Evolutionary conservation across 2,888 invertebrate genomes (phyloP).

Genomic region (Ischnus inquisitorius): DNA sequence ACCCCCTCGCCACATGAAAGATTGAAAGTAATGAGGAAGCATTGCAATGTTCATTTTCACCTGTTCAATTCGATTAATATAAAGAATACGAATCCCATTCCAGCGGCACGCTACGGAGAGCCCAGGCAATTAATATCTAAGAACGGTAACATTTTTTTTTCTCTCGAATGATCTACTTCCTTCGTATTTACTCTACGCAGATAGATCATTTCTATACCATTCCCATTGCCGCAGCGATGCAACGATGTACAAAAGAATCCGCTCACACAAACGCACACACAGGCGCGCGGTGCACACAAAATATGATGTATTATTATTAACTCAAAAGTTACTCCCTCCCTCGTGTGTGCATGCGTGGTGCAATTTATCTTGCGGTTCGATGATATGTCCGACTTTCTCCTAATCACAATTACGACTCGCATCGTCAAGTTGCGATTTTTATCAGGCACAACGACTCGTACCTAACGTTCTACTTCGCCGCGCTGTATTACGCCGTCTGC

Average conservation of each 20-base stretch:
- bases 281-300: background rate
- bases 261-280: background rate
- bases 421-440: slow-evolving; percentile 69
- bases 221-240: background rate
- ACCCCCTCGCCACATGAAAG: too few relatives aligned
- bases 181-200: background rate
- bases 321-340: slow-evolving; percentile 21
- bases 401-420: slow-evolving; percentile 70
- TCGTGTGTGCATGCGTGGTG: slow-evolving; percentile 53
- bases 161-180: slow-evolving; percentile 27
- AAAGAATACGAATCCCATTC: slow-evolving; percentile 2
- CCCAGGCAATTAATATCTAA: slow-evolving; percentile 10
- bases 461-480: slow-evolving; percentile 64
- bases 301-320: slow-evolving; percentile 25
- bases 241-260: slow-evolving; percentile 1
- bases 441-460: slow-evolving; percentile 55
- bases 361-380: slow-evolving; percentile 69
- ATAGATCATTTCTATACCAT: background rate
- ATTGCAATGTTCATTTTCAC: slow-evolving; percentile 12
- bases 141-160: slow-evolving; percentile 21
- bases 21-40: slow-evolving; percentile 17
- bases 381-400: slow-evolving; percentile 70
- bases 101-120: background rate
- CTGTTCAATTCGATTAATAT: slow-evolving; percentile 11
- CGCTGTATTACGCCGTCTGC: slow-evolving; percentile 56